Percentiles rank a stretch among this genome's conserved stretches.
Evolutionary conservation across 2,113 vertebrate species (phyloP).

Genomic region (Syrrhaptes paradoxus): DNA sequence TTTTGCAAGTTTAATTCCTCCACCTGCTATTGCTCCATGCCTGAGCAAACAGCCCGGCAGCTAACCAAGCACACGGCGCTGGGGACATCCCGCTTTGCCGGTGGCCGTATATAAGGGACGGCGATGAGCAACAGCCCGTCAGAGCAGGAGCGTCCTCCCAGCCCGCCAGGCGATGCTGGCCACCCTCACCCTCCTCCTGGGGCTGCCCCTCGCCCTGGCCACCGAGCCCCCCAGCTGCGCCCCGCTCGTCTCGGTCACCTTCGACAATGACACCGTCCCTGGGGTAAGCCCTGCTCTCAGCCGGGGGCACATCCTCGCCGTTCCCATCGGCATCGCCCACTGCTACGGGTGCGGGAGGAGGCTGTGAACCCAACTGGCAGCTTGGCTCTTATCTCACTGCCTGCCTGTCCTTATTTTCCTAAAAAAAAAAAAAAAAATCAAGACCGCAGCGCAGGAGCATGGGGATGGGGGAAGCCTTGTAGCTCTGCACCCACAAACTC

Average conservation of each 20-base stretch:
- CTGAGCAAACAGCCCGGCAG: constrained; percentile 28
- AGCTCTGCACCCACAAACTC: not conserved
- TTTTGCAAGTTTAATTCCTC: not conserved
- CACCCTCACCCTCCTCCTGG: not conserved
- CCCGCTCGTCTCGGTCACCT: not conserved
- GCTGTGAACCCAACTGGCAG: rapidly evolving
- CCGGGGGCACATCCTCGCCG: not conserved
- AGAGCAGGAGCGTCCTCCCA: not conserved
- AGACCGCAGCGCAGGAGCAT: not conserved
- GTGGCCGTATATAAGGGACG: not conserved
- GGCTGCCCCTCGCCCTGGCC: not conserved
- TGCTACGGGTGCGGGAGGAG: rapidly evolving
- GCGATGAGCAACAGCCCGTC: rapidly evolving
- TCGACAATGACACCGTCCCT: not conserved
- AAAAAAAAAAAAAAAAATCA: not conserved
- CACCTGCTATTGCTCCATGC: constrained; percentile 20
- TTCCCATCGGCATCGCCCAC: rapidly evolving
- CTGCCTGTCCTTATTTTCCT: not conserved
- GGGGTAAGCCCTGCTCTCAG: constrained; percentile 3
- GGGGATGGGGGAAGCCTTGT: not conserved
- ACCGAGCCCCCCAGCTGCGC: not conserved
- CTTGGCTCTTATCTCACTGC: not conserved
- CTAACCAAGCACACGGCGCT: not conserved
- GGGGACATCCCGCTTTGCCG: not conserved
- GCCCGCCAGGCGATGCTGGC: not conserved